phyloP scores from a whole-genome alignment of 2,113 vertebrate genomes.

The Chloropsis hardwickii region DNA sequence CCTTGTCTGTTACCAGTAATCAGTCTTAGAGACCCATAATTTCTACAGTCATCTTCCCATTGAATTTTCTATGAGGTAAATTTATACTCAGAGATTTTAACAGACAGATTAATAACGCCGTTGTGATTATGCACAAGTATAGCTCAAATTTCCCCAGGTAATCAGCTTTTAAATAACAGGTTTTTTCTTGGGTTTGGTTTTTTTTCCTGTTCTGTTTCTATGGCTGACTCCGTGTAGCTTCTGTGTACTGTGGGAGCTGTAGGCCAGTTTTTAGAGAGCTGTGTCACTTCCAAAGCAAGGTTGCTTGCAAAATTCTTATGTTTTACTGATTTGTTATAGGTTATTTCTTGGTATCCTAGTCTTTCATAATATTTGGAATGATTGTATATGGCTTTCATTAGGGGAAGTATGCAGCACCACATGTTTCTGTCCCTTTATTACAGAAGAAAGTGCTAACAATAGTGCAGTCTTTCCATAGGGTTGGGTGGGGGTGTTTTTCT shows the following conservation, averaged over 20 bases:
- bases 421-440: neutral
- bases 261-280: neutral
- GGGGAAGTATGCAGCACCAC: neutral
- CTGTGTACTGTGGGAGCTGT: neutral
- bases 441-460: neutral
- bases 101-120: neutral
- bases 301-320: neutral
- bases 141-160: neutral
- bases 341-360: neutral
- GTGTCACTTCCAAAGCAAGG: neutral
- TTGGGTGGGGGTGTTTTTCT: neutral
- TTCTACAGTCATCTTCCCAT: neutral
- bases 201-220: neutral
- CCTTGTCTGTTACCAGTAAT: neutral
- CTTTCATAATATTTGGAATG: neutral
- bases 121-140: neutral
- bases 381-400: neutral
- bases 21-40: neutral
- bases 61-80: neutral
- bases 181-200: neutral
- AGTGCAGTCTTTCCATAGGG: neutral
- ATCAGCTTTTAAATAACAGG: neutral
- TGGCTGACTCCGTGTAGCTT: neutral
- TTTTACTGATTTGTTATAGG: neutral
- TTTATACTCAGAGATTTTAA: neutral